Evolutionary conservation across 2,797 vertebrate species (phyloP).

Genomic region (Mallotus villosus): DNA sequence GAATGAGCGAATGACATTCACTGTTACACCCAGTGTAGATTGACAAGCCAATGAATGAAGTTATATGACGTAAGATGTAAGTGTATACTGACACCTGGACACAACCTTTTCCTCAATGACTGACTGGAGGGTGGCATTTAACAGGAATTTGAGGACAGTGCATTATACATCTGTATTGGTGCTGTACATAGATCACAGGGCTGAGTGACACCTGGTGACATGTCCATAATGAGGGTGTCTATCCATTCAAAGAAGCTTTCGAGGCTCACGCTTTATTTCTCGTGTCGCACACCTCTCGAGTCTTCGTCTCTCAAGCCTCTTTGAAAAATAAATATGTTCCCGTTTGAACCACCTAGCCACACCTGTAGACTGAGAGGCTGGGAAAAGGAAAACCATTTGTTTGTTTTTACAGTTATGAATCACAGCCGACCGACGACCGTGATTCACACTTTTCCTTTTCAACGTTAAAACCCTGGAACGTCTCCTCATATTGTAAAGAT

Average conservation of each 20-base stretch:
- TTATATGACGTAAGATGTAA: not conserved
- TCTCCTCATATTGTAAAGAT: constrained; percentile 31
- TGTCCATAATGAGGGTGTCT: not conserved
- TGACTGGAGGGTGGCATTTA: not conserved
- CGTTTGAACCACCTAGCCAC: constrained; percentile 35
- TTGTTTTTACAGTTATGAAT: constrained; percentile 37
- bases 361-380: constrained; percentile 33
- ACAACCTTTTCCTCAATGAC: not conserved
- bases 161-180: not conserved
- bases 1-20: not conserved
- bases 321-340: no score
- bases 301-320: not conserved
- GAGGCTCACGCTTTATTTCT: not conserved
- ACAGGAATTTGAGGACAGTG: not conserved
- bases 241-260: not conserved
- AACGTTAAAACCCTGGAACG: constrained; percentile 1
- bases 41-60: not conserved
- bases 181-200: not conserved
- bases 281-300: not conserved
- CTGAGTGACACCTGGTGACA: not conserved
- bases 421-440: constrained; percentile 17
- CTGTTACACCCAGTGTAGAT: not conserved
- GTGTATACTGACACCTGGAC: constrained; percentile 1
- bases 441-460: constrained; percentile 15
- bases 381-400: constrained; percentile 26